Conservation (phyloP, 2,888 invertebrate genomes). For the Agrenia bidenticulata region DNA sequence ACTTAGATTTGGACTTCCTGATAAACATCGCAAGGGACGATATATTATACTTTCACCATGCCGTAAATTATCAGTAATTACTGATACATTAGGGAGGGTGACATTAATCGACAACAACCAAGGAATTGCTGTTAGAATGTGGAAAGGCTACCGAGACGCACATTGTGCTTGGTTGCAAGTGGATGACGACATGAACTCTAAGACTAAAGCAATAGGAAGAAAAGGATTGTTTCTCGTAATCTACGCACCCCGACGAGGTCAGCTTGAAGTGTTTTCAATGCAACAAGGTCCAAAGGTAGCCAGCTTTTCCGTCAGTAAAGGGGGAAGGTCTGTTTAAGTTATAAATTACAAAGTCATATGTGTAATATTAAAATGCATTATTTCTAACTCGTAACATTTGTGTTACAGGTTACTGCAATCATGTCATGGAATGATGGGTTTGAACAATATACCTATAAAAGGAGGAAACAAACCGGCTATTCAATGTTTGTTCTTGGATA, state of each 20-base stretch:
- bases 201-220: slow-evolving; percentile 56
- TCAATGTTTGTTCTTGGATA: slow-evolving; percentile 78
- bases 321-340: slow-evolving; percentile 61
- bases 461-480: slow-evolving; percentile 65
- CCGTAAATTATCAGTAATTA: slow-evolving; percentile 73
- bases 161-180: slow-evolving; percentile 92
- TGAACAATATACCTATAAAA: slow-evolving; percentile 61
- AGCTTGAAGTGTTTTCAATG: slow-evolving; percentile 89
- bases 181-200: slow-evolving; percentile 61
- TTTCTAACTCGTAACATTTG: slow-evolving; percentile 1
- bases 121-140: slow-evolving; percentile 78
- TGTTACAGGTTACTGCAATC: slow-evolving; percentile 69
- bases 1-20: slow-evolving; percentile 74
- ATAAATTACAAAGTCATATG: background rate
- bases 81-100: slow-evolving; percentile 85
- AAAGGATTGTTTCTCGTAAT: slow-evolving; percentile 83
- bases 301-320: slow-evolving; percentile 72
- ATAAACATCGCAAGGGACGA: slow-evolving; percentile 73
- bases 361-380: background rate
- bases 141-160: slow-evolving; percentile 95
- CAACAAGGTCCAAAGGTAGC: slow-evolving; percentile 87
- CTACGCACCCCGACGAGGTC: slow-evolving; percentile 87
- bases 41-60: slow-evolving; percentile 78
- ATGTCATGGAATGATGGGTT: slow-evolving; percentile 77
- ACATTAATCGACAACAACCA: slow-evolving; percentile 77